Evolutionary conservation across 2,113 vertebrate genomes (phyloP), one percentile per base, ranked within the genome.

Genomic region (Uria lomvia): DNA sequence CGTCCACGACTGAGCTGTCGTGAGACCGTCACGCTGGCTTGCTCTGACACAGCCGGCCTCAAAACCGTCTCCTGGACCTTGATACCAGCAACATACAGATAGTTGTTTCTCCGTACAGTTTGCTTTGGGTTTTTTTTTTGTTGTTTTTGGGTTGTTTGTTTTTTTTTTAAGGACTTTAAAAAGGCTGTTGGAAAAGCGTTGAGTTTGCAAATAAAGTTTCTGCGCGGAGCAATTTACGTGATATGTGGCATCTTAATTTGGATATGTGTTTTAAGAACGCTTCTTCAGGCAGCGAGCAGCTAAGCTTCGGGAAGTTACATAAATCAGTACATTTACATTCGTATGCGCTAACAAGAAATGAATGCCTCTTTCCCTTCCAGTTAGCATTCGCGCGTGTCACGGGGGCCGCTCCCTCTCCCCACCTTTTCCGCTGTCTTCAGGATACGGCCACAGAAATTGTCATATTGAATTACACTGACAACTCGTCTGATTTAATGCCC

Each of bases 381-480:
- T 81, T 81, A 88, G 59, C 63, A 47, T 55, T 52, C 12, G 3
- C 23, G 55, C 6, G 55, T 90, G 90, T 78, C 79, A 90, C 9
- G 0, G 63, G 45, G 2, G 1, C 88, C 3, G 24, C 55, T 90
- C 72, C 60, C 92, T 71, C 50, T 92, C 96, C 85, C 81, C 93
- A 93, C 92, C 66, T 94, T 59, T 56, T 22, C 92, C 70, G 36
- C 67, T 58, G 50, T 80, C 95, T 92, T 62, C 74, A 56, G 91
- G 94, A 94, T 62, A n/a, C 1, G 4, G 24, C 53, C 70, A 42
- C 83, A 70, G 92, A n/a, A 91, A 58, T 34, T 90, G 96, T 95
- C 96, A 50, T 32, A n/a, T 43, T 32, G 91, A 72, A 94, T 97
- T 92, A 95, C 86, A 22, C 86, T 94, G 88, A 89, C 59, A 53